These are phyloP conservation scores for Lepisosteus oculatus DNA, from an alignment of 2,113 vertebrate genomes.

Conservation along the genomic window DNA sequence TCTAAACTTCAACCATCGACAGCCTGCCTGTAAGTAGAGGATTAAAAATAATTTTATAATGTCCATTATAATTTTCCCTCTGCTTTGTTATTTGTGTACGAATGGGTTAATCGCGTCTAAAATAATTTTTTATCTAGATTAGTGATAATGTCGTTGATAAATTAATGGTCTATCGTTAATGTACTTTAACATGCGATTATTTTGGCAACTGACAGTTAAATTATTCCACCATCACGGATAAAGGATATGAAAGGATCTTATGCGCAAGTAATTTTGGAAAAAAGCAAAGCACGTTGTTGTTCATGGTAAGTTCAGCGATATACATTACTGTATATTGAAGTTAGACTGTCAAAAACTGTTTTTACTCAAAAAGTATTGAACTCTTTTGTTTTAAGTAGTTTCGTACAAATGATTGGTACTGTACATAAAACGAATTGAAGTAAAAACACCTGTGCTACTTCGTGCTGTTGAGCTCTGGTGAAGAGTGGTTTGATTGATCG, in stretches of 20 bases:
- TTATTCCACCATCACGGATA: slow-evolving; percentile 17
- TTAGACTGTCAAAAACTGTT: not conserved
- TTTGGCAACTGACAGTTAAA: slow-evolving; percentile 14
- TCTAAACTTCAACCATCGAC: not conserved
- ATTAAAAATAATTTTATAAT: slow-evolving; percentile 1
- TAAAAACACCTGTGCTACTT: too few relatives aligned
- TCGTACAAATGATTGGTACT: too few relatives aligned
- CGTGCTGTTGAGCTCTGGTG: too few relatives aligned
- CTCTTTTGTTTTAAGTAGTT: too few relatives aligned
- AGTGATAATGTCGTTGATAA: slow-evolving; percentile 1
- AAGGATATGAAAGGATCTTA: slow-evolving; percentile 14
- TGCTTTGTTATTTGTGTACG: not conserved
- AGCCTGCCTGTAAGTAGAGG: slow-evolving; percentile 13
- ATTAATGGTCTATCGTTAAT: slow-evolving; percentile 4
- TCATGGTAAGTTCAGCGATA: slow-evolving; percentile 17
- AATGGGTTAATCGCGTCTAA: too few relatives aligned
- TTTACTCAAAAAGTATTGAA: too few relatives aligned
- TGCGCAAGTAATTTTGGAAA: slow-evolving; percentile 19
- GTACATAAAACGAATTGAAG: too few relatives aligned
- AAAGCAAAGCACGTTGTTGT: slow-evolving; percentile 20
- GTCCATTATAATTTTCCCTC: not conserved
- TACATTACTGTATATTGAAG: not conserved
- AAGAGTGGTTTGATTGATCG: too few relatives aligned
- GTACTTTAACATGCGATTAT: not conserved
- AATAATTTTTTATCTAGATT: not conserved